Evolutionary conservation across 2,113 vertebrate genomes (phyloP).

Genomic region (Caracal caracal): DNA sequence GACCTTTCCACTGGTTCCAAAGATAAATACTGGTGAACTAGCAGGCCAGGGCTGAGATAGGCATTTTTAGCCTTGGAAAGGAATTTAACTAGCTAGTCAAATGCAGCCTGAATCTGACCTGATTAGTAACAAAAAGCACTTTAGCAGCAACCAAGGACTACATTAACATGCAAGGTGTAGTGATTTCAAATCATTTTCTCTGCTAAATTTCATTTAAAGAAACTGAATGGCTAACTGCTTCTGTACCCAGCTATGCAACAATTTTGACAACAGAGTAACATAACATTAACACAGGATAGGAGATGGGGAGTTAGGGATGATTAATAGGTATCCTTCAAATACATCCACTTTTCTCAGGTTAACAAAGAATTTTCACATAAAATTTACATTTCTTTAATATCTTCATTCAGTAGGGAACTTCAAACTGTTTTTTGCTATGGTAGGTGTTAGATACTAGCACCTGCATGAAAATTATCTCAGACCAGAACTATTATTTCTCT

Average conservation of each 20-base stretch:
- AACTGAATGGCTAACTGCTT: conserved; percentile 10
- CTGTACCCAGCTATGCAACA: neutral
- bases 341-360: neutral
- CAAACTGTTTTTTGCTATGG: neutral
- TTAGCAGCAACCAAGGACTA: neutral
- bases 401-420: neutral
- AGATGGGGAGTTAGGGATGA: neutral
- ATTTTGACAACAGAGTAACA: neutral
- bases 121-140: conserved; percentile 20
- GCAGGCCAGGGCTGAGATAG: neutral
- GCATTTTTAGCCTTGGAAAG: neutral
- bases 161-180: neutral
- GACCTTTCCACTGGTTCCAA: neutral
- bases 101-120: conserved; percentile 14
- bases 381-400: neutral
- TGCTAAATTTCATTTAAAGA: conserved; percentile 13
- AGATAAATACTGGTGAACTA: neutral
- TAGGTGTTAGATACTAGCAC: neutral
- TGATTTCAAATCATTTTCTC: conserved; percentile 45
- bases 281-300: neutral
- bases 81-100: conserved; percentile 37
- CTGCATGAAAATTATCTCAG: neutral
- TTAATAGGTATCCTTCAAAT: conserved; percentile 15
- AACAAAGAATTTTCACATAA: conserved; percentile 24
- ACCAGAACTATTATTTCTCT: neutral